Evolutionary conservation across 92 coral and sea anemone genomes (phyloP).

Genomic region (Actinostola sp.): DNA sequence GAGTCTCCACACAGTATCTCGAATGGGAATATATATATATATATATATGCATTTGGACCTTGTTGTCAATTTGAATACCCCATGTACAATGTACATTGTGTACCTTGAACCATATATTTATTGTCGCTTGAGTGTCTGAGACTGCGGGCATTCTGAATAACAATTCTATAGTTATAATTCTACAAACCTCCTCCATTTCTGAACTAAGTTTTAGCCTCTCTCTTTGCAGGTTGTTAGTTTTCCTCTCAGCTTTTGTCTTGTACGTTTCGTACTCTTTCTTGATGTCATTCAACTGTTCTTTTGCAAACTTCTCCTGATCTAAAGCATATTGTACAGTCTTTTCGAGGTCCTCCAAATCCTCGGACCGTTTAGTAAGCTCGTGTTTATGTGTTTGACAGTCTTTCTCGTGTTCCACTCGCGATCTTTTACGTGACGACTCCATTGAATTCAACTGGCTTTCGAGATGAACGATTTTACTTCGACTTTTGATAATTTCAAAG

Average conservation of each 20-base stretch:
- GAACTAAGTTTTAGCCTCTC: slow-evolving; percentile 82
- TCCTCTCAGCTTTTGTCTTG: slow-evolving; percentile 78
- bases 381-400: slow-evolving; percentile 65
- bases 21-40: no score
- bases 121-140: no score
- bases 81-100: no score
- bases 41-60: no score
- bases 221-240: slow-evolving; percentile 81
- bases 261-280: slow-evolving; percentile 81
- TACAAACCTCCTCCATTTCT: slow-evolving; percentile 87
- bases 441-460: slow-evolving; percentile 75
- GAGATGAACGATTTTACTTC: slow-evolving; percentile 80
- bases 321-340: slow-evolving; percentile 84
- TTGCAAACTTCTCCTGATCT: slow-evolving; percentile 85
- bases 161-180: background rate
- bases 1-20: no score
- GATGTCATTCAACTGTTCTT: slow-evolving; percentile 83
- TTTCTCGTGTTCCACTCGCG: slow-evolving; percentile 79
- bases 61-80: no score
- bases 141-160: no score
- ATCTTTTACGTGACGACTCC: slow-evolving; percentile 79
- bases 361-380: slow-evolving; percentile 58
- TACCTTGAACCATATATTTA: no score
- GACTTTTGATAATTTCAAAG: slow-evolving; percentile 73
- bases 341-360: slow-evolving; percentile 74